Base-by-base conservation (phyloP, 1,140 invertebrate species). In the Drosophila albomicans region DNA sequence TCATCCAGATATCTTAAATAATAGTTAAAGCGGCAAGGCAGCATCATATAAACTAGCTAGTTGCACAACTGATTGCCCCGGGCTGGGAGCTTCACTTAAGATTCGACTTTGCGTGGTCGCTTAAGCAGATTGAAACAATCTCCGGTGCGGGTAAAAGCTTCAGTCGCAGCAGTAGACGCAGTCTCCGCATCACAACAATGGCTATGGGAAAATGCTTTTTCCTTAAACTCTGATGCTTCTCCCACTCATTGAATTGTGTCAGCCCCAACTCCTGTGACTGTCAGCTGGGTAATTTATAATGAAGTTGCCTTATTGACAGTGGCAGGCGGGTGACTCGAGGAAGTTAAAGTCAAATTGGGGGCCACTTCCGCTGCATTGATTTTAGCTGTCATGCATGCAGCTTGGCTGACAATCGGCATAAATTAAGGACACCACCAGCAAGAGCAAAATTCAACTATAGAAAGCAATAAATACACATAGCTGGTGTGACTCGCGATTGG, bases 71-170 rank as follows among this genome's bases (percentile, higher is more conserved):
- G 81, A 75, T 71, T 74, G 73, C 77, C 62, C 54, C 1, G 46
- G 56, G 72, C 46, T 59, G 61, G 56, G 41, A n/a, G 16, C 52
- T 49, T 32, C 59, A 57, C 62, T 41, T 11, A 11, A 16, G 25
- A 45, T 72, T 49, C 57, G 65, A 67, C 78, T 76, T 56, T 25
- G 73, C 82, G 68, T 71, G 68, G 69, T 65, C 69, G 73, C 69
- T 78, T 89, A 79, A 89, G 86, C 81, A 85, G 85, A 81, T 88
- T 88, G 85, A 89, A 81, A 85, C 81, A 79, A 88, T 85, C 81
- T 81, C 81, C 78, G 81, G 81, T 80, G 70, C 75, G 84, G 70
- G 78, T 85, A 78, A 81, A 54, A 88, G 85, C 81, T 70, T 48
- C 13, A 66, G 52, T 25, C 13, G 3, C 20, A 7, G 52, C 30